These are phyloP conservation scores for Apis mellifera DNA, from an alignment of 1,140 invertebrate species.

Conservation along the genomic window DNA sequence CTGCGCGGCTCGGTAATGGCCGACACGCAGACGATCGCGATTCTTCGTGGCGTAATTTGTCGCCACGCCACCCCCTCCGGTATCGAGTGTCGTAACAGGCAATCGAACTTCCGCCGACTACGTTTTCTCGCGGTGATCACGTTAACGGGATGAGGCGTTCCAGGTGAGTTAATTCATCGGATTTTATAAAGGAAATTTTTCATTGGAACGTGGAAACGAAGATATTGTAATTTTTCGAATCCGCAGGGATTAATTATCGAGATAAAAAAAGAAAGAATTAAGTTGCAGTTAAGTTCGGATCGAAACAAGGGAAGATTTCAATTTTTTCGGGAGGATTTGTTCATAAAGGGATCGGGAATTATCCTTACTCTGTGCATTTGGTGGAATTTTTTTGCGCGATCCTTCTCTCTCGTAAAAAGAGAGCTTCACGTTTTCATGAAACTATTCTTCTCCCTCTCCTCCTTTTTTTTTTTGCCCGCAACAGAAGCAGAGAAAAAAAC, in stretches of 20 bases:
- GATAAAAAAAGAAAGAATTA: background rate
- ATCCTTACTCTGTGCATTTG: background rate
- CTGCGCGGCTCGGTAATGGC: slow-evolving; percentile 38
- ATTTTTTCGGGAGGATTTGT: background rate
- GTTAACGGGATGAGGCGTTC: background rate
- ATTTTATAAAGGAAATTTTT: background rate
- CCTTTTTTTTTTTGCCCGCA: background rate
- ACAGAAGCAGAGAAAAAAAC: background rate
- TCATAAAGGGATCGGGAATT: background rate
- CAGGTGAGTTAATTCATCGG: background rate
- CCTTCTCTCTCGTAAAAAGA: background rate
- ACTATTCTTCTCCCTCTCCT: background rate
- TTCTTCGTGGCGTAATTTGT: slow-evolving; percentile 59
- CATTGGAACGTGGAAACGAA: background rate
- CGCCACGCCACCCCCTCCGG: background rate
- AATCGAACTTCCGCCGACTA: slow-evolving; percentile 24
- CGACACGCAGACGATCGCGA: slow-evolving; percentile 44
- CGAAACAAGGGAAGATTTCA: background rate
- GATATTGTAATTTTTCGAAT: too few species aligned
- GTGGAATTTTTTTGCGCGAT: background rate
- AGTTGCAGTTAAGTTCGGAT: background rate
- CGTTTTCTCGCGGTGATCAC: background rate
- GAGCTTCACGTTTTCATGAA: background rate
- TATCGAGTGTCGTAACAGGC: slow-evolving; percentile 23
- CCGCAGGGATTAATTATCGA: too few species aligned